Conservation (phyloP, 2,888 invertebrate species). For the Drosophila hawaiiensis region DNA sequence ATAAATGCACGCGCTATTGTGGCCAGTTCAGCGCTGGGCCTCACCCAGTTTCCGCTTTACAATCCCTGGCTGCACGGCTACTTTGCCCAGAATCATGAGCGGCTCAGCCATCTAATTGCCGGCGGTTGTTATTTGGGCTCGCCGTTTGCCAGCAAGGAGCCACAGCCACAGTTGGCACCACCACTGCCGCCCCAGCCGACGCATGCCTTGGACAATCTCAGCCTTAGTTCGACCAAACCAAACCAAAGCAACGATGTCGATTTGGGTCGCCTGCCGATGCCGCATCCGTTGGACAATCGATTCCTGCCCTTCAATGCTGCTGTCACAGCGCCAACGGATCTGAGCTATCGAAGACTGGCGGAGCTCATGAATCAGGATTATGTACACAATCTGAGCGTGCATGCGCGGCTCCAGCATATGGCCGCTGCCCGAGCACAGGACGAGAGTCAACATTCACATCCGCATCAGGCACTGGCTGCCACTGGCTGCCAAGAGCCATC, state of each 20-base stretch:
- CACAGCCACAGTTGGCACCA: conserved; percentile 26
- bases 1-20: conserved; percentile 79
- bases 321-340: conserved; percentile 59
- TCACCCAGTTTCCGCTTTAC: conserved; percentile 84
- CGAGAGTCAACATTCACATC: conserved; percentile 41
- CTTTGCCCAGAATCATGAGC: conserved; percentile 84
- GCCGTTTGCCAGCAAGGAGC: conserved; percentile 48
- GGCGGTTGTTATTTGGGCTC: conserved; percentile 73
- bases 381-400: conserved; percentile 75
- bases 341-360: conserved; percentile 68
- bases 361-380: conserved; percentile 79
- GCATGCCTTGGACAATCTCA: conserved; percentile 56
- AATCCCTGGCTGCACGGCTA: conserved; percentile 85
- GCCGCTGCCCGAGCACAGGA: conserved; percentile 51
- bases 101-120: conserved; percentile 83
- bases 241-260: conserved; percentile 40
- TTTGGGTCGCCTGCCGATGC: conserved; percentile 32
- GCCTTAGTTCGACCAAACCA: conserved; percentile 46
- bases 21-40: conserved; percentile 79
- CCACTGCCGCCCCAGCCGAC: conserved; percentile 37
- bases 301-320: conserved; percentile 72
- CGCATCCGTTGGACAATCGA: conserved; percentile 70
- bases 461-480: conserved; percentile 2
- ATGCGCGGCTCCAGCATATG: conserved; percentile 71
- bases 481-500: conserved; percentile 24